Conservation (phyloP, 2,113 vertebrate species). For the Xyliphius kryptos region DNA sequence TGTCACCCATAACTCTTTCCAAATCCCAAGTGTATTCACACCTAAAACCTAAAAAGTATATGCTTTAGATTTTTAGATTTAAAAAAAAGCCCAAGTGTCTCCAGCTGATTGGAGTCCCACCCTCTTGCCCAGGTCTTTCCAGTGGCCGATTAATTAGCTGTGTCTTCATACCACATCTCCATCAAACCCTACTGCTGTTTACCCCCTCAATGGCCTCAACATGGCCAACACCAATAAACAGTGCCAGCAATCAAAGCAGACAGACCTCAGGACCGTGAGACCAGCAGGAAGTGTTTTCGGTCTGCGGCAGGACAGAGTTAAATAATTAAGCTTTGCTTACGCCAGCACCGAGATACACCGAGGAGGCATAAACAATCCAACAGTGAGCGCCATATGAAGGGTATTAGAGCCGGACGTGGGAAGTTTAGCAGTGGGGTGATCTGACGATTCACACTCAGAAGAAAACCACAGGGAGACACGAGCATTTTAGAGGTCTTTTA, state of each 20-base stretch:
- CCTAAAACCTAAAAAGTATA: background rate
- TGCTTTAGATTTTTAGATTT: background rate
- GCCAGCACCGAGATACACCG: slow-evolving; percentile 66
- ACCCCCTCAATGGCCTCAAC: slow-evolving; percentile 62
- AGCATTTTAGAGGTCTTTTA: slow-evolving; percentile 11
- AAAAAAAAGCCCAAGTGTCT: background rate
- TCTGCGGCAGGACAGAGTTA: slow-evolving; percentile 61
- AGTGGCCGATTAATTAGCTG: slow-evolving; percentile 28
- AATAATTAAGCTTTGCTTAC: slow-evolving; percentile 72
- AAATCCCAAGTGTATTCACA: too few species aligned
- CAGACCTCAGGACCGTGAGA: slow-evolving; percentile 60
- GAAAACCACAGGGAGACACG: slow-evolving; percentile 53
- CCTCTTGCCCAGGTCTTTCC: background rate
- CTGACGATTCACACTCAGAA: slow-evolving; percentile 40
- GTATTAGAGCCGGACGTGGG: slow-evolving; percentile 61
- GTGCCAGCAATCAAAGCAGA: slow-evolving; percentile 57
- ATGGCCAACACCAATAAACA: slow-evolving; percentile 66
- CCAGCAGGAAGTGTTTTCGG: slow-evolving; percentile 69
- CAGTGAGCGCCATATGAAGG: slow-evolving; percentile 62
- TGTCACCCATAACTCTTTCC: too few species aligned
- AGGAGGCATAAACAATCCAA: slow-evolving; percentile 69
- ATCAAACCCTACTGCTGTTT: slow-evolving; percentile 63
- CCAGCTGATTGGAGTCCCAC: too few species aligned
- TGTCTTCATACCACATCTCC: slow-evolving; percentile 20
- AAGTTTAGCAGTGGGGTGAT: slow-evolving; percentile 48